Evolutionary conservation across 2,888 invertebrate species (phyloP).

Genomic region (Callyntrura sp.): DNA sequence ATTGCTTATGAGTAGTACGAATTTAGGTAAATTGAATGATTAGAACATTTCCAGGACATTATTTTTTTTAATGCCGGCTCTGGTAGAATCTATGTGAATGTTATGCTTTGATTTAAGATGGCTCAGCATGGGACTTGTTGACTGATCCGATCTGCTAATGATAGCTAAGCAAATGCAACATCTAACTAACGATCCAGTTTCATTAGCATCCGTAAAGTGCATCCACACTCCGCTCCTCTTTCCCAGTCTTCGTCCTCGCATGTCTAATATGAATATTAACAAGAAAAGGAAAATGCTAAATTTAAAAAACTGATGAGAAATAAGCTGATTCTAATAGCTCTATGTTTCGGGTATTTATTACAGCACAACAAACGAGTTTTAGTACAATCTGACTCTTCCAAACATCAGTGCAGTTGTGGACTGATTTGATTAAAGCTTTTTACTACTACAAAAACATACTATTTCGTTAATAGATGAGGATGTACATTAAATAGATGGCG

Average conservation of each 20-base stretch:
- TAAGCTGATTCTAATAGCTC: no score
- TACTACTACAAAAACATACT: neutral
- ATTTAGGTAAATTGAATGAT: no score
- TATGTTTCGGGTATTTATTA: neutral
- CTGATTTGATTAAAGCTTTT: no score
- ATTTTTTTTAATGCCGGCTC: neutral
- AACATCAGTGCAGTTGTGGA: no score
- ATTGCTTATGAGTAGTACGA: no score
- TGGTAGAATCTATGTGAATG: constrained; percentile 22
- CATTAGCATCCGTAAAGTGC: constrained; percentile 49
- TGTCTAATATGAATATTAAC: neutral
- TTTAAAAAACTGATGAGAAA: no score
- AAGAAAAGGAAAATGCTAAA: constrained; percentile 8
- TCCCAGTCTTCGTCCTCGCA: constrained; percentile 1
- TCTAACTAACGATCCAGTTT: neutral
- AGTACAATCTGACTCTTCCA: no score
- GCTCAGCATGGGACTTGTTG: constrained; percentile 41
- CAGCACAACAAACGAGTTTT: no score
- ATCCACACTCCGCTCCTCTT: constrained; percentile 49
- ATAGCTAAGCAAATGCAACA: constrained; percentile 31
- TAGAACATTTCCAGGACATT: no score
- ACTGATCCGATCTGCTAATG: constrained; percentile 38
- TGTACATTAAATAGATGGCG: constrained; percentile 38
- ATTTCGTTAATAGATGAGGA: neutral
- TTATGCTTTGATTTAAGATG: constrained; percentile 47